Evolutionary conservation across 2,113 vertebrate species (phyloP).

Genomic region (Lanius collurio): DNA sequence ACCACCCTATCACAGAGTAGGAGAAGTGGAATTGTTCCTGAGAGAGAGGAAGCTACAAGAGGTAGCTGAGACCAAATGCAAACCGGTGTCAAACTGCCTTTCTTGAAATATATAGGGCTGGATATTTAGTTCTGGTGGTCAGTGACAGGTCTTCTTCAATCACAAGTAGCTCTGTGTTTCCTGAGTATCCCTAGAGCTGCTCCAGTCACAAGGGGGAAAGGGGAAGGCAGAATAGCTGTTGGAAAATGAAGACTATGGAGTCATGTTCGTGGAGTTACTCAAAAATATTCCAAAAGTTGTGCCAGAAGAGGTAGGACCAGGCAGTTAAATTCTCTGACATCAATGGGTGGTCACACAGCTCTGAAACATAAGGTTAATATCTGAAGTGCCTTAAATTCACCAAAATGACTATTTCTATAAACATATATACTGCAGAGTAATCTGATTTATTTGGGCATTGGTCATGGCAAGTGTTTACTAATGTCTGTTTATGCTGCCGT

Average conservation of each 20-base stretch:
- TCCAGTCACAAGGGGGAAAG: not conserved
- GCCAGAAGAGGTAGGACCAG: not conserved
- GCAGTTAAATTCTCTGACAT: not conserved
- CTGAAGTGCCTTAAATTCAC: not conserved
- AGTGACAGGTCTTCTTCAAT: not conserved
- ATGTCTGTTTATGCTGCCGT: not conserved
- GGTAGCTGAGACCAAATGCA: not conserved
- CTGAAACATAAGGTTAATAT: not conserved
- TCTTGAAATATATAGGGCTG: not conserved
- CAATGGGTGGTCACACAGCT: not conserved
- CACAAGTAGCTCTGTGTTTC: not conserved
- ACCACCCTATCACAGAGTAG: fast-evolving
- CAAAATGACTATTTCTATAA: not conserved
- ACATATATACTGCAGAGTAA: not conserved
- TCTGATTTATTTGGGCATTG: not conserved
- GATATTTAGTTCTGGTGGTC: not conserved
- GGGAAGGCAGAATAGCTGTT: not conserved
- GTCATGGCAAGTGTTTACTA: not conserved
- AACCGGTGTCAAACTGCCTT: not conserved
- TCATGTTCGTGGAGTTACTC: not conserved
- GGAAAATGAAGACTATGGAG: not conserved
- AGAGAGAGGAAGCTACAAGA: not conserved
- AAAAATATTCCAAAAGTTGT: not conserved
- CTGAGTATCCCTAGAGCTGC: not conserved
- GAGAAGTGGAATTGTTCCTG: not conserved